Conservation (phyloP, 2,797 vertebrate species). For the Rallus crepitans region DNA sequence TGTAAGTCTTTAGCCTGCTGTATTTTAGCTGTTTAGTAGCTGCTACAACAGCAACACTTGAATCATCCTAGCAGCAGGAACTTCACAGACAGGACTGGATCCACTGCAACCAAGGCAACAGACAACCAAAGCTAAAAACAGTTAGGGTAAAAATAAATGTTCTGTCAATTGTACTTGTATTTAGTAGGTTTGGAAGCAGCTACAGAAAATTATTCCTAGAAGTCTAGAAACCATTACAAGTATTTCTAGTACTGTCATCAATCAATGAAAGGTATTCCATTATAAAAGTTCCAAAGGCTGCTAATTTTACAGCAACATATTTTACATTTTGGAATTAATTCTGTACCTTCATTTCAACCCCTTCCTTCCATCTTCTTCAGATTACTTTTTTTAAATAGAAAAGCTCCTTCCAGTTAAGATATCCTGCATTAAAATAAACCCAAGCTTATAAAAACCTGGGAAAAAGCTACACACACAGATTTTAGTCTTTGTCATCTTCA, state of each 20-base stretch:
- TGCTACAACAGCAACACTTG: neutral
- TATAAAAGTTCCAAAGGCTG: neutral
- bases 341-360: neutral
- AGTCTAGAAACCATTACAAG: neutral
- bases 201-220: slow-evolving; percentile 25
- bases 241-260: neutral
- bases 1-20: neutral
- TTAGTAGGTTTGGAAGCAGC: neutral
- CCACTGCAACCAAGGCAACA: slow-evolving; percentile 57
- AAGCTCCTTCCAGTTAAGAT: neutral
- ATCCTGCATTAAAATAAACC: neutral
- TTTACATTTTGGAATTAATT: neutral
- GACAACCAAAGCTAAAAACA: slow-evolving; percentile 53
- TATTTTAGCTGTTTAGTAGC: neutral
- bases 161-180: neutral
- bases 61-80: slow-evolving; percentile 3
- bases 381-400: neutral
- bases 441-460: neutral
- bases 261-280: neutral
- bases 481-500: neutral
- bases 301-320: neutral
- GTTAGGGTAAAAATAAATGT: slow-evolving; percentile 50
- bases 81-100: slow-evolving; percentile 28
- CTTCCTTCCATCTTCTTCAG: neutral
- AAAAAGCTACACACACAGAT: neutral